phyloP scores from a whole-genome alignment of 92 coral and sea anemone species.

The Montipora capitata region DNA sequence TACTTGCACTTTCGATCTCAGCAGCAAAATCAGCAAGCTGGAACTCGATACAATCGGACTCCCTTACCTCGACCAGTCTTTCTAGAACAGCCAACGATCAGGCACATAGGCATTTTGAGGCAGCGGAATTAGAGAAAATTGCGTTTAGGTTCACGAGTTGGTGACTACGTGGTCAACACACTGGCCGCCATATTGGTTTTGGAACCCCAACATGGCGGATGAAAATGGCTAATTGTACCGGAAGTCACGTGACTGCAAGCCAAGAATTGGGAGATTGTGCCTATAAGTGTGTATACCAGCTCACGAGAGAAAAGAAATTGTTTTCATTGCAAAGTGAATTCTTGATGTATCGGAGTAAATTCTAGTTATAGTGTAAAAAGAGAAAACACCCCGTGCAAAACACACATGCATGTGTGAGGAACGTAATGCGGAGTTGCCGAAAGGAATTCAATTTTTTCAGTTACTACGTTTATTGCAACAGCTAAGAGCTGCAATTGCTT shows the following conservation, averaged over 20 bases:
- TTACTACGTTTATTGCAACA: no score
- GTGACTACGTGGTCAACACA: constrained; percentile 15
- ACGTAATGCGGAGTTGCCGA: no score
- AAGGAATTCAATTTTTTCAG: no score
- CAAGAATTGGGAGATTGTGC: no score
- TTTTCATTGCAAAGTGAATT: no score
- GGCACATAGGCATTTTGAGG: constrained; percentile 64
- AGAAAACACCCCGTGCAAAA: no score
- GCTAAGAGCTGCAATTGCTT: no score
- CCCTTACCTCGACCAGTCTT: constrained; percentile 58
- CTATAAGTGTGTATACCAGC: no score
- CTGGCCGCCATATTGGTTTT: background rate
- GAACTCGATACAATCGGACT: constrained; percentile 59
- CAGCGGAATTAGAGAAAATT: constrained; percentile 12
- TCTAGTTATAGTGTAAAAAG: no score
- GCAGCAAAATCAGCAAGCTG: constrained; percentile 43
- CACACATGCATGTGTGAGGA: no score
- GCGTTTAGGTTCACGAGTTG: background rate
- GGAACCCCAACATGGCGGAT: background rate
- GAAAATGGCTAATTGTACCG: background rate
- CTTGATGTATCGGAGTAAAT: no score
- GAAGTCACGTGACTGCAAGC: background rate
- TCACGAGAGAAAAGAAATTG: no score
- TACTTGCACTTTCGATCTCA: constrained; percentile 47
- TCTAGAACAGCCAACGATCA: constrained; percentile 55